Conservation (phyloP, 2,797 vertebrate species). For the Paramormyrops hopkinsi region DNA sequence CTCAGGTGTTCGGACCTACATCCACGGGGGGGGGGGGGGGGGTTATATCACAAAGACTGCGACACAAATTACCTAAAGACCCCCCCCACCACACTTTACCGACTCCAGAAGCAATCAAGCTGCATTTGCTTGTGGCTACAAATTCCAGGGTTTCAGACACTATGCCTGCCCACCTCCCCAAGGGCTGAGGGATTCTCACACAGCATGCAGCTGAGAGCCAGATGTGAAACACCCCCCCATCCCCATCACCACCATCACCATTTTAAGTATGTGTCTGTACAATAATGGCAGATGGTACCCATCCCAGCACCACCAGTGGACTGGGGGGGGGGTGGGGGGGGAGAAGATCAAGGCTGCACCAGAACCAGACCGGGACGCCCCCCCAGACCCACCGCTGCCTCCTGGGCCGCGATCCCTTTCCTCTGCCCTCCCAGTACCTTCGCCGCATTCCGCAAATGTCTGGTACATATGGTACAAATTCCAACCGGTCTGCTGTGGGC, state of each 20-base stretch:
- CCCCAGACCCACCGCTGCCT: not conserved
- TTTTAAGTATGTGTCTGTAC: not conserved
- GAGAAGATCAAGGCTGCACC: not conserved
- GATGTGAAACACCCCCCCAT: not conserved
- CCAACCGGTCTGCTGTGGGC: slow-evolving; percentile 78
- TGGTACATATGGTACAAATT: slow-evolving; percentile 97
- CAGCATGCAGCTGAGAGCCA: not conserved
- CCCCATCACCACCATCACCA: not conserved
- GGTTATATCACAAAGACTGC: not conserved
- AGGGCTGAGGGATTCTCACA: not conserved
- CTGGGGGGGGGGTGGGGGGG: not conserved
- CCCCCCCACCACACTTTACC: not conserved
- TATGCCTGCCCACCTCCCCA: not conserved
- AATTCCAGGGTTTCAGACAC: not conserved
- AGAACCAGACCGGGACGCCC: not conserved
- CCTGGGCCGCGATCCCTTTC: not conserved
- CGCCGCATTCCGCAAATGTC: slow-evolving; percentile 82
- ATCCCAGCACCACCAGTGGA: not conserved
- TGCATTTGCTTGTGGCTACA: not conserved
- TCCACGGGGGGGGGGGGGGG: not conserved
- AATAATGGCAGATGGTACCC: not conserved
- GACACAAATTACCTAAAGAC: not conserved
- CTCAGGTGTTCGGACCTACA: not conserved
- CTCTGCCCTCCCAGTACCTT: not conserved
- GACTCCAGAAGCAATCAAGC: not conserved